Evolutionary conservation across 2,113 vertebrate genomes (phyloP).

Genomic region (Hippocampus guttulatus): DNA sequence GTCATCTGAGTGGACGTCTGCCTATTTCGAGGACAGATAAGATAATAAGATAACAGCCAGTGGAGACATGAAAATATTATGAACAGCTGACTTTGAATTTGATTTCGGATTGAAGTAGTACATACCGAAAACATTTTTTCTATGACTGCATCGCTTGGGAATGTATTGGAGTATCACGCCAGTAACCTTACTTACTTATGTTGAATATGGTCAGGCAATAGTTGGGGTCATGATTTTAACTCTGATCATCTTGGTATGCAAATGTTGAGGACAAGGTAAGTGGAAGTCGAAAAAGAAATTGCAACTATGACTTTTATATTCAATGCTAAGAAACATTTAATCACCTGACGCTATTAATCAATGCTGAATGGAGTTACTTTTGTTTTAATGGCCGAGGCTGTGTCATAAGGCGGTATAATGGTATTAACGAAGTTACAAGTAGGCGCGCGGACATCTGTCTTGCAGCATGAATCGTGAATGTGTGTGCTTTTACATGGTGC

Average conservation of each 20-base stretch:
- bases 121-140: no score
- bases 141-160: no score
- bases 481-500: not conserved
- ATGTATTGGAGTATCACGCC: no score
- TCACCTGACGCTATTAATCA: not conserved
- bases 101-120: no score
- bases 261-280: not conserved
- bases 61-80: not conserved
- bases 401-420: not conserved
- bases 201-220: not conserved
- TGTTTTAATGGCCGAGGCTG: not conserved
- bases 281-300: not conserved
- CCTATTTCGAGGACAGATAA: conserved; percentile 55
- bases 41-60: not conserved
- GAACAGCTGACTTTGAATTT: not conserved
- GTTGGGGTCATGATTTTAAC: no score
- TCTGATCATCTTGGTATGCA: not conserved
- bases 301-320: not conserved
- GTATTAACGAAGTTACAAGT: conserved; percentile 1
- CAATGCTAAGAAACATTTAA: not conserved
- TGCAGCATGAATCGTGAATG: conserved; percentile 8
- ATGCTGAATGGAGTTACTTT: not conserved
- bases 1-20: conserved; percentile 57
- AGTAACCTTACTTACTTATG: no score
- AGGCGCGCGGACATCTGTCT: not conserved